Evolutionary conservation across 2,888 invertebrate species (phyloP).

Genomic region (Temnothorax ravouxi): DNA sequence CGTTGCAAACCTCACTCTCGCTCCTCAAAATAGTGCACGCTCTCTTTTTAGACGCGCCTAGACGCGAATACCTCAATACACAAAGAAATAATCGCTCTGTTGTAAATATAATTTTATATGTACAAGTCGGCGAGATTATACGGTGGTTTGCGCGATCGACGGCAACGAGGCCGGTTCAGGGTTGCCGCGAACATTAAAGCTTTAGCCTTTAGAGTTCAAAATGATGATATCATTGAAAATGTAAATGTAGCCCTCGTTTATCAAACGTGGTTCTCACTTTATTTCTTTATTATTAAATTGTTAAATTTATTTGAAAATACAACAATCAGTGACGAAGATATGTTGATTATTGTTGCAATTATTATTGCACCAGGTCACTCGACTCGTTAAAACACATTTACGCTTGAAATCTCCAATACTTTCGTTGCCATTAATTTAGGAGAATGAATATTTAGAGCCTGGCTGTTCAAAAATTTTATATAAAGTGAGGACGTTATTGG

Average conservation of each 20-base stretch:
- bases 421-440: not conserved
- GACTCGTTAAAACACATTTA: conserved; percentile 5
- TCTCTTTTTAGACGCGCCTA: conserved; percentile 76
- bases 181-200: not conserved
- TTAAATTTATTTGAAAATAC: not conserved
- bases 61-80: conserved; percentile 79
- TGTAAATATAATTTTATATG: conserved; percentile 83
- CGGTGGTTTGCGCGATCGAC: conserved; percentile 46
- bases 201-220: not conserved
- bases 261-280: not conserved
- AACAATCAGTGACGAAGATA: not conserved
- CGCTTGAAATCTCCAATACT: not conserved
- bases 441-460: conserved; percentile 19
- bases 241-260: not conserved
- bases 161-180: not conserved
- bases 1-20: conserved; percentile 64
- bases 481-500: not conserved
- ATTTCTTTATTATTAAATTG: not conserved
- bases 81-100: conserved; percentile 76
- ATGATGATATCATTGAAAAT: not conserved
- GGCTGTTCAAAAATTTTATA: not conserved
- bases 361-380: not conserved
- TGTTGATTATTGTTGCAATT: not conserved
- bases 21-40: conserved; percentile 72
- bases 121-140: conserved; percentile 57